Percentiles rank a stretch among this genome's conserved stretches.
phyloP scores from a whole-genome alignment of 2,888 invertebrate genomes.

The Pachymerium ferrugineum region DNA sequence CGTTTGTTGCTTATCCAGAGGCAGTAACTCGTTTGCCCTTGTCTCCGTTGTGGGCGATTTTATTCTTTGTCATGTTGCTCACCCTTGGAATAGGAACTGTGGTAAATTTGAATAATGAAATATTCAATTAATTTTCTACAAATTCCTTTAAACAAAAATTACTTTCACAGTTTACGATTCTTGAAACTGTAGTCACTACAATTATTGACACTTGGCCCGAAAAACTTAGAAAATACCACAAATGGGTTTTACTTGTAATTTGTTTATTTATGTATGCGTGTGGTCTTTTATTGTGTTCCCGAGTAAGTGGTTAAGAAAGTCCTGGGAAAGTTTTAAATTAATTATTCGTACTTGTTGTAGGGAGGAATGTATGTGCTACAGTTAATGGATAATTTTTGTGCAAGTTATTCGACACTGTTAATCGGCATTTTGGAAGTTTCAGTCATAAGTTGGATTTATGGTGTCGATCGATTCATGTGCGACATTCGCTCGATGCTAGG shows the following conservation, averaged over 20 bases:
- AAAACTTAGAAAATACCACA: conserved; percentile 42
- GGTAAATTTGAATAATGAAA: too few species aligned
- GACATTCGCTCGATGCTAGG: conserved; percentile 57
- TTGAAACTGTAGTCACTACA: conserved; percentile 53
- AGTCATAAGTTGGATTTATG: conserved; percentile 65
- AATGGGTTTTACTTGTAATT: conserved; percentile 57
- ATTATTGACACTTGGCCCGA: conserved; percentile 52
- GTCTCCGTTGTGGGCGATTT: conserved; percentile 72
- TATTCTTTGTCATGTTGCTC: conserved; percentile 73
- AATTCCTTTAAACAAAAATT: background rate
- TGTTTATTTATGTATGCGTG: conserved; percentile 62
- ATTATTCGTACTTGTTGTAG: too few species aligned
- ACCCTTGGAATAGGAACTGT: conserved; percentile 68
- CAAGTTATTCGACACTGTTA: conserved; percentile 67
- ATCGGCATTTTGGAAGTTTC: conserved; percentile 64
- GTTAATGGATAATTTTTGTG: conserved; percentile 69
- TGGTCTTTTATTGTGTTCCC: too few species aligned
- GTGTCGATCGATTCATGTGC: conserved; percentile 52
- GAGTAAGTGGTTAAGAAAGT: too few species aligned
- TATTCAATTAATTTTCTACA: conserved; percentile 52
- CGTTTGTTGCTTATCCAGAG: conserved; percentile 82
- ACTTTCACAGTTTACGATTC: conserved; percentile 51
- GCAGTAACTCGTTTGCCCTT: conserved; percentile 68
- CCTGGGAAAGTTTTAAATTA: too few species aligned
- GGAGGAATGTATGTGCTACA: conserved; percentile 69